Percentiles rank a stretch among this genome's conserved stretches.
Conservation (phyloP, 2,113 vertebrate species). For the Athene noctua region DNA sequence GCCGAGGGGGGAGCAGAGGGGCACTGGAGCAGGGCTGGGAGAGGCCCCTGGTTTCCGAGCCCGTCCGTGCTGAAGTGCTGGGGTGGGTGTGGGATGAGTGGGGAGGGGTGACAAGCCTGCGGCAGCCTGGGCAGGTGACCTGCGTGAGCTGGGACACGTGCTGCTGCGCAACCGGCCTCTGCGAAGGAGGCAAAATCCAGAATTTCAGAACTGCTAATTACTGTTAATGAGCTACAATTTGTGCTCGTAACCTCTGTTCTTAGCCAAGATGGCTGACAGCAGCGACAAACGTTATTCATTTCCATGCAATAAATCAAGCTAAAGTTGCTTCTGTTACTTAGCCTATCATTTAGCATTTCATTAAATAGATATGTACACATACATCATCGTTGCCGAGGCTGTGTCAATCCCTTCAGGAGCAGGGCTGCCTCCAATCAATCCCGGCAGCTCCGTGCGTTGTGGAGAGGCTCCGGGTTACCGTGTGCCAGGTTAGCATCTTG, state of each 20-base stretch:
- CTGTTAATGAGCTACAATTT: conserved; percentile 49
- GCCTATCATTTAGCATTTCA: conserved; percentile 53
- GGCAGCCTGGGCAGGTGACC: neutral
- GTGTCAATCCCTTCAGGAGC: neutral
- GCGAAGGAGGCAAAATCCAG: neutral
- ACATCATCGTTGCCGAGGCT: neutral
- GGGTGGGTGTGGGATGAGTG: neutral
- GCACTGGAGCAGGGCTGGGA: neutral
- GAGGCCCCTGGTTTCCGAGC: neutral
- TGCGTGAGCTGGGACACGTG: neutral
- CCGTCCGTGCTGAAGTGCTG: neutral
- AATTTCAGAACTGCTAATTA: conserved; percentile 18
- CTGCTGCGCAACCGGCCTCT: neutral
- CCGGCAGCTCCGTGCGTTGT: neutral
- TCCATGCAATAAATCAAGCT: conserved; percentile 37
- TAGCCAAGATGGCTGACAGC: conserved; percentile 52
- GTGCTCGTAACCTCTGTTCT: neutral
- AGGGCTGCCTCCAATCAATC: neutral
- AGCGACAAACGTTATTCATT: neutral
- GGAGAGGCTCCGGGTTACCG: fast-evolving
- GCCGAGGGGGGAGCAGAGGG: neutral
- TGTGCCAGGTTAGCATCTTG: neutral
- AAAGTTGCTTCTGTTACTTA: conserved; percentile 16
- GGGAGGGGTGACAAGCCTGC: neutral
- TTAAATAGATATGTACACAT: neutral